phyloP scores from a whole-genome alignment of 2,113 vertebrate genomes.

The Melanerpes aurifrons region DNA sequence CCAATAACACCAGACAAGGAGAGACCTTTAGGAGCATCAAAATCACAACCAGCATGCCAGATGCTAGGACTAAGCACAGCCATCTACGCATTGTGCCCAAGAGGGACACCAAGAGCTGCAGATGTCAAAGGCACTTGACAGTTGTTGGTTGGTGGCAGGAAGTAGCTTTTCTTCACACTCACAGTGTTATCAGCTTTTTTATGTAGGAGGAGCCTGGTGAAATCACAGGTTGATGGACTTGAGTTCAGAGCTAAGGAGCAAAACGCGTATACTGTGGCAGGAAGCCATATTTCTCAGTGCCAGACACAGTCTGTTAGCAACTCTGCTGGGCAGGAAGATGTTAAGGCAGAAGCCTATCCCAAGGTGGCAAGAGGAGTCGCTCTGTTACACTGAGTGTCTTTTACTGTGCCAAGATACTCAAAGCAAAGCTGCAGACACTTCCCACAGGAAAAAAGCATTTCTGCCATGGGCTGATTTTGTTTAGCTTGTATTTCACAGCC shows the following conservation, averaged over 20 bases:
- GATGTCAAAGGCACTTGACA: not conserved
- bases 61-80: not conserved
- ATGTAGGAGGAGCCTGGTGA: not conserved
- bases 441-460: slow-evolving; percentile 19
- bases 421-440: not conserved
- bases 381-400: not conserved
- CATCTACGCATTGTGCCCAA: not conserved
- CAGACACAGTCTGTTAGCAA: not conserved
- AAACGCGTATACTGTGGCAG: not conserved
- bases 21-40: not conserved
- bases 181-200: not conserved
- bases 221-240: not conserved
- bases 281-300: not conserved
- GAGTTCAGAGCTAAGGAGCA: not conserved
- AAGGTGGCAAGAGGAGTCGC: not conserved
- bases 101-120: not conserved
- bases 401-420: not conserved
- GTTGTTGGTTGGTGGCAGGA: not conserved
- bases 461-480: not conserved
- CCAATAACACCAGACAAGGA: not conserved
- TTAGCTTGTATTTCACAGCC: slow-evolving; percentile 6
- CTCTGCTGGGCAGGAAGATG: not conserved
- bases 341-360: not conserved
- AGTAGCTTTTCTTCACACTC: not conserved
- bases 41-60: not conserved